Base-by-base conservation (phyloP, 2,888 invertebrate genomes). In the Oscheius sp. region DNA sequence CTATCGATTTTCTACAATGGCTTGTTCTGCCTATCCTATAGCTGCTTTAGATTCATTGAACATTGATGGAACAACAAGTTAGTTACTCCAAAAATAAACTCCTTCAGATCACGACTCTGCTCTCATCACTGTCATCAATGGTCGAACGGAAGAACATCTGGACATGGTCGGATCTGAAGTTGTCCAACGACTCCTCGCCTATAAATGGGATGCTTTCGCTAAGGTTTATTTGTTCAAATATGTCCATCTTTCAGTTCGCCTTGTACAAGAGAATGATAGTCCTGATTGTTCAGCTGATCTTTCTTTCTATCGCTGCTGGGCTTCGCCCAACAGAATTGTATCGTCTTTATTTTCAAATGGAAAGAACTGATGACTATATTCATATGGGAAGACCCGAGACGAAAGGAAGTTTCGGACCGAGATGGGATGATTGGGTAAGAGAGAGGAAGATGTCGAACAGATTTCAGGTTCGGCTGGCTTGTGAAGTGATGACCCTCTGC, bases 161-260 rank as follows among this genome's bases (percentile, higher is more conserved):
- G 95, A 97, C 87, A 98, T 98, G 96, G 89, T 98, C 82, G 95
- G 95, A 86, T 95, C 95, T 51, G 97, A 97, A 36, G 97, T 98
- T 67, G 96, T 98, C 85, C 94, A 96, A 86, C 91, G 95, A 82
- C 89, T 98, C 56, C 90, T 98, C 22, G 95, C 95, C 87, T 97
- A 98, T 88, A 98, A 98, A 87, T 98, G 98, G 98, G 96, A 96
- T 88, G 95, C 95, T 0, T 98, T 95, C 89, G 98, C 95, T 30
- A 91, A 93, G 88, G 94, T 94, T 41, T 26, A 14, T 8, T 89
- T 85, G 2, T n/a, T 33, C n/a, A 28, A 24, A 20, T 28, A 17
- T 44, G 14, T 9, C 38, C 8, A 9, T 1, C 12, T 65, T 65
- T n/a, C 33, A 94, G 93, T 92, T 92, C 83, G 94, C 95, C 88